Evolutionary conservation across 2,113 vertebrate genomes (phyloP).

Genomic region (Greenwoodochromis staneri): DNA sequence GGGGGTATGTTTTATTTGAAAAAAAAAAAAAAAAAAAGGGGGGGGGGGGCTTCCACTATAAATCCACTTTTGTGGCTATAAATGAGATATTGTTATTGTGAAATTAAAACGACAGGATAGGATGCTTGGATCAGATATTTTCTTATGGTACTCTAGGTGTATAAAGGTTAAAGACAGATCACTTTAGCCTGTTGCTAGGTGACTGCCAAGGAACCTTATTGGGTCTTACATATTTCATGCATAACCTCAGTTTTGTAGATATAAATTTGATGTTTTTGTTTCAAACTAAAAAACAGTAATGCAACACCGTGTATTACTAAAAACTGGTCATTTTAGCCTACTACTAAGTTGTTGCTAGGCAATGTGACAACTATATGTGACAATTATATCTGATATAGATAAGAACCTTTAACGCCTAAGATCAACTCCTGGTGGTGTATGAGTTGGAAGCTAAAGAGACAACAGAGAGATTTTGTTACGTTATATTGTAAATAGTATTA

Average conservation of each 20-base stretch:
- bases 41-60: not conserved
- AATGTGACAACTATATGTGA: not conserved
- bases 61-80: not conserved
- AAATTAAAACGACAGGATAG: not conserved
- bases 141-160: not conserved
- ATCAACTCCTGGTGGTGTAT: not conserved
- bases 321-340: not conserved
- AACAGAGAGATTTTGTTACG: not conserved
- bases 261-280: not conserved
- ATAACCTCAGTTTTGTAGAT: not conserved
- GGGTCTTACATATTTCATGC: not conserved
- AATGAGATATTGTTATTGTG: not conserved
- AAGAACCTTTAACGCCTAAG: not conserved
- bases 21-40: accelerated
- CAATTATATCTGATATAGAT: not conserved
- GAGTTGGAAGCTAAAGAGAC: not conserved
- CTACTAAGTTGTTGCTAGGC: not conserved
- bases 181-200: not conserved
- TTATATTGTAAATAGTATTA: not conserved
- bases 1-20: too few species aligned
- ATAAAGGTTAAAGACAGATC: not conserved
- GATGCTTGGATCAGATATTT: not conserved
- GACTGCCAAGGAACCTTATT: not conserved
- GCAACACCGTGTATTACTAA: not conserved
- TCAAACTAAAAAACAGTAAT: not conserved